Evolutionary conservation across 2,797 vertebrate species (phyloP).

Genomic region (Pangasius krempfi): DNA sequence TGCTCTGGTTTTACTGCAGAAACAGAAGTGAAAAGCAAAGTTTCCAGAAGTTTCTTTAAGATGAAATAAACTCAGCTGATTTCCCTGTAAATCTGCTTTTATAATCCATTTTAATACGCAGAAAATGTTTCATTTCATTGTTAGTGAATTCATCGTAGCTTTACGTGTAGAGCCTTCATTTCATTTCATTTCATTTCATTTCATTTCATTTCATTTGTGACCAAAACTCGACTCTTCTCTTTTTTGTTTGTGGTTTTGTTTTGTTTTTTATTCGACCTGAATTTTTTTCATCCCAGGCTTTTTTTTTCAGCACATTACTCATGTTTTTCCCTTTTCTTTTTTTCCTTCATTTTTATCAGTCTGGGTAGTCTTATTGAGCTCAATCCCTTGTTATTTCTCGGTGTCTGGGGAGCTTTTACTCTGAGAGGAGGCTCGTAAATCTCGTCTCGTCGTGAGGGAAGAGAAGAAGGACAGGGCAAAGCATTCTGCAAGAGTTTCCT

Average conservation of each 20-base stretch:
- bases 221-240: background rate
- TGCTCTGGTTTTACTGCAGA: background rate
- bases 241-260: background rate
- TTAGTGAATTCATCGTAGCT: background rate
- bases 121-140: background rate
- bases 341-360: background rate
- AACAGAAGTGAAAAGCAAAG: background rate
- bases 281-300: background rate
- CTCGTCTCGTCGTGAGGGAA: background rate
- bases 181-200: too few relatives aligned
- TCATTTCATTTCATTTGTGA: too few relatives aligned
- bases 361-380: background rate
- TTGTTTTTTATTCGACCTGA: background rate
- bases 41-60: background rate
- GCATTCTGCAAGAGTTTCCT: background rate
- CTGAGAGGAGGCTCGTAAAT: slow-evolving; percentile 16
- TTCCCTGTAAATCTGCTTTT: background rate
- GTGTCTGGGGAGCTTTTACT: background rate
- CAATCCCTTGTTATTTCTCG: background rate
- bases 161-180: too few relatives aligned
- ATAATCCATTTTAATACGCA: background rate
- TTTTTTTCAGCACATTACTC: background rate
- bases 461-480: background rate
- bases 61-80: background rate
- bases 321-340: background rate